A percentile compares a stretch with the other conserved stretches of the same genome.
Conservation (phyloP, 53 echinoderm and acorn worm genomes). For the Antedon mediterranea region DNA sequence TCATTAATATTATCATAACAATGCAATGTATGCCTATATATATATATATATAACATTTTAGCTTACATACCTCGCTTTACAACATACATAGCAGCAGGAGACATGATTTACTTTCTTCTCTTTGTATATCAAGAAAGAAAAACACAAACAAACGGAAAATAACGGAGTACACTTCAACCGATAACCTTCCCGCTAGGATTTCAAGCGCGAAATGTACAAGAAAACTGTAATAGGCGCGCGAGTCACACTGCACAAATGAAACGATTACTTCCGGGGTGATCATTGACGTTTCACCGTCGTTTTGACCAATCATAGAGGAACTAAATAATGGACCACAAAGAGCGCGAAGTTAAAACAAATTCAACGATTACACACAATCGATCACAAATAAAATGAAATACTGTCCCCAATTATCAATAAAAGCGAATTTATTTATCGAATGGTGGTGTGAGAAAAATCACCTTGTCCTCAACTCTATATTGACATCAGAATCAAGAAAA, state of each 20-base stretch:
- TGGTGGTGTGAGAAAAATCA: no score
- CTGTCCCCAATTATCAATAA: no score
- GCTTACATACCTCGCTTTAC: background rate
- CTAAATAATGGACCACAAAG: no score
- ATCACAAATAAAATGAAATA: no score
- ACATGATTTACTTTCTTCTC: background rate
- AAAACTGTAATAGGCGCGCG: no score
- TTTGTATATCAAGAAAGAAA: background rate
- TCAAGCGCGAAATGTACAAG: background rate
- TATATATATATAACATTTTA: background rate
- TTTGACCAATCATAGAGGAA: background rate
- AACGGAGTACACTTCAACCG: background rate
- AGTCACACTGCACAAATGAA: background rate
- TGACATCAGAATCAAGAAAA: no score
- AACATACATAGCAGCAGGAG: background rate
- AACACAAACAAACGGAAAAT: background rate
- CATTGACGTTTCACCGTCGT: background rate
- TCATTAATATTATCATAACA: background rate
- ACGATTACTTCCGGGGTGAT: background rate
- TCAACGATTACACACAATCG: no score
- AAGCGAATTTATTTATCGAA: no score
- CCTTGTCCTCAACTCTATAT: no score
- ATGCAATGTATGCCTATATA: background rate
- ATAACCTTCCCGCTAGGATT: background rate
- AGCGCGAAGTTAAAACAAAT: background rate